Percentiles rank a stretch among this genome's conserved stretches.
Conservation (phyloP, 1,140 invertebrate genomes). For the Pachypeltis micranthus region DNA sequence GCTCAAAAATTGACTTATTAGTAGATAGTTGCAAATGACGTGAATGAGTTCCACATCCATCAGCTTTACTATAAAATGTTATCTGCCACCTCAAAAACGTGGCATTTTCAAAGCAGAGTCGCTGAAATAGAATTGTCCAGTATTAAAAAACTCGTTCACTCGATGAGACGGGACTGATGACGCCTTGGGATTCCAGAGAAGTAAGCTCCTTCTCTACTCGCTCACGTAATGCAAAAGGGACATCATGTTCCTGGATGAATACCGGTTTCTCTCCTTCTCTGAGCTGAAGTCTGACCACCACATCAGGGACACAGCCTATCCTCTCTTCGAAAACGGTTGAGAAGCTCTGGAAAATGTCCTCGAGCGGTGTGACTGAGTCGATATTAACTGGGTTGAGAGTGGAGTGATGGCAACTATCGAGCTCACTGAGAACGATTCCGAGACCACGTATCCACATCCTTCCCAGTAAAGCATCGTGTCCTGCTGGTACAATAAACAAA, state of each 20-base stretch:
- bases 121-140: too few species aligned
- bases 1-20: too few species aligned
- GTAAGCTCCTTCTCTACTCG: conserved; percentile 20
- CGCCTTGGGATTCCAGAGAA: conserved; percentile 18
- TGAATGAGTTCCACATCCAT: too few species aligned
- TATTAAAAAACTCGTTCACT: conserved; percentile 34
- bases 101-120: too few species aligned
- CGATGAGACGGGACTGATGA: conserved; percentile 7
- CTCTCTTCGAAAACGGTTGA: background rate
- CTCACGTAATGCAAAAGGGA: conserved; percentile 15
- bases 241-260: conserved; percentile 13
- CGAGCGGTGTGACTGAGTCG: background rate
- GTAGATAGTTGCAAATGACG: too few species aligned
- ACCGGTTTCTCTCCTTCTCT: background rate
- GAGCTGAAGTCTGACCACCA: background rate
- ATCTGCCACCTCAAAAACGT: too few species aligned
- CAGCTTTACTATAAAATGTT: too few species aligned
- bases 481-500: background rate
- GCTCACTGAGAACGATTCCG: background rate
- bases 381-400: background rate
- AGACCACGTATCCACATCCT: background rate
- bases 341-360: background rate
- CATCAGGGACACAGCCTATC: background rate
- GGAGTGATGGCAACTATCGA: background rate
- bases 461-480: background rate